Evolutionary conservation across 2,888 invertebrate species (phyloP), one percentile per base, ranked within the genome.

Genomic region (Endotricha flammealis): DNA sequence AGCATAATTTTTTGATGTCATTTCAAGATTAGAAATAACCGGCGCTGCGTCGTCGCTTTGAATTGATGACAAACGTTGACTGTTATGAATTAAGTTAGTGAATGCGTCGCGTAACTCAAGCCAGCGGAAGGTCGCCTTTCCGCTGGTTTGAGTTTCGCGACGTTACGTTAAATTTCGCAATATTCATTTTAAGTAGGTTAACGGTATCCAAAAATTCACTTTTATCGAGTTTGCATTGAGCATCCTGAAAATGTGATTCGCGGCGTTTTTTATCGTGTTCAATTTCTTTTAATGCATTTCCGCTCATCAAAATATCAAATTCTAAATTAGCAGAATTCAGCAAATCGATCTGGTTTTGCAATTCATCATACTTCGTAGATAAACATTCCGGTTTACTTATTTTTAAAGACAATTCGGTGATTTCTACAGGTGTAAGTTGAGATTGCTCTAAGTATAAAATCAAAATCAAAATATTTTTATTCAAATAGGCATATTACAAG

Each of bases 51-150:
- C 45, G 5, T 46, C 48, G 6, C 24, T 36, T n/a, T 36, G 29
- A 2, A 36, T 23, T 8, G 29, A 29, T 6, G 29, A 14, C 13
- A 36, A 29, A 10, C 4, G 1, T 4, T 36, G 24, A 11, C 30
- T 43, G 1, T 38, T 24, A 12, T 52, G 45, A n/a, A 52, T 41
- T 2, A 52, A 17, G 2, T 43, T 42, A 1, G 12, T 8, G 40
- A 43, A 53, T 0, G 44, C 44, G n/a, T 53, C 47, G 4, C 34
- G 27, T 28, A 49, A 55, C 28, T 55, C 50, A 0, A 55, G 29
- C 52, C 52, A 50, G 8, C 35, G 32, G 22, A 24, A 42, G 14
- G 38, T 50, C 1, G 40, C 12, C 3, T n/a, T n/a, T n/a, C n/a
- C n/a, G n/a, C n/a, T n/a, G n/a, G n/a, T n/a, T n/a, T n/a, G n/a